Base-by-base conservation (phyloP, 64 coral and sea anemone species). In the Actinia equina region DNA sequence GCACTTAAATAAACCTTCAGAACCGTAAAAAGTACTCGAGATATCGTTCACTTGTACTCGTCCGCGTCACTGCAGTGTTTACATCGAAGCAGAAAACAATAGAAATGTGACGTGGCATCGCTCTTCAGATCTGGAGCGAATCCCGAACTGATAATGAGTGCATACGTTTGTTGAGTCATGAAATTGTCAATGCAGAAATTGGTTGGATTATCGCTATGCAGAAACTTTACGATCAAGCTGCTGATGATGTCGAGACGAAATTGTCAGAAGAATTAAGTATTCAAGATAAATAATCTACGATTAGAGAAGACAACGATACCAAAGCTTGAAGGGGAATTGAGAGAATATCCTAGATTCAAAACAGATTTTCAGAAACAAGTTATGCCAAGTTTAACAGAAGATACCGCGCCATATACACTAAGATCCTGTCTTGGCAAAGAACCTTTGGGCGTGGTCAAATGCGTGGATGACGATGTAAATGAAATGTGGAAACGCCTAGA, bases 311-410 rank as follows among this genome's bases (percentile, higher is more conserved):
- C 43, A 19, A 89, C 77, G 56, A 71, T 89, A 82, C 64, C 88
- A 46, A 65, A 0, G 43, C 78, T 89, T 79, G 69, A 86, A 2
- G 89, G 89, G 78, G 30, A 85, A 53, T 19, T 90, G 27, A 74
- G 89, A 90, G 23, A 86, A 12, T 86, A 90, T 49, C 82, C 89
- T 18, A 53, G 80, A 81, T 88, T 88, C 49, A 88, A 82, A 18
- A 56, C 62, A 26, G 86, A 87, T 25, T 87, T 87, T 51, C 59
- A 88, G 9, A 88, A 88, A 59, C 87, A 88, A 81, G 76, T 88
- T 57, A 77, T 78, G 87, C 87, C 87, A 18, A 78, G 30, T 12
- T n/a, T 88, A 1, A 45, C 37, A 25, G 9, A 30, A 43, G 71
- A 79, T 3, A 46, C 55, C n/a, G 87, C 57, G 10, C 37, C 41